Evolutionary conservation across 2,113 vertebrate genomes (phyloP).

Genomic region (Otolemur garnettii): DNA sequence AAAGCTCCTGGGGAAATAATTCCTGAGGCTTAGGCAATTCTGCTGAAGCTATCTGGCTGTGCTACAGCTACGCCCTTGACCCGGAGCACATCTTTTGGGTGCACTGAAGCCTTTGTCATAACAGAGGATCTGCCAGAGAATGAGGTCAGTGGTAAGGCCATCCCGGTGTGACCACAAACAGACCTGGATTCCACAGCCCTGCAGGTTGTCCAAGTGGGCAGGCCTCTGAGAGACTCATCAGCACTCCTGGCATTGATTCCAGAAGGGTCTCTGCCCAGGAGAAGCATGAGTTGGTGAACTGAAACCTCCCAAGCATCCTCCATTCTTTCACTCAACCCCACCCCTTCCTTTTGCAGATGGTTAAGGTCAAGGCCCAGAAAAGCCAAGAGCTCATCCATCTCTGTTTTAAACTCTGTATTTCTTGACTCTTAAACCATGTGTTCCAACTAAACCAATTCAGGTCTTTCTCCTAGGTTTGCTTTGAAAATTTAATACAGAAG

Average conservation of each 20-base stretch:
- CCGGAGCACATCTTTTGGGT: slow-evolving; percentile 17
- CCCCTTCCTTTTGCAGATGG: not conserved
- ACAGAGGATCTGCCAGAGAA: slow-evolving; percentile 11
- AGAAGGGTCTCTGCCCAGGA: not conserved
- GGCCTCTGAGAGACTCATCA: not conserved
- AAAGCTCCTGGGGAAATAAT: not conserved
- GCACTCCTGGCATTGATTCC: not conserved
- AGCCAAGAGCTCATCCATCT: not conserved
- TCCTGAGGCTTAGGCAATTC: not conserved
- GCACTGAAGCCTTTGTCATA: slow-evolving; percentile 65
- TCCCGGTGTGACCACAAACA: slow-evolving; percentile 34
- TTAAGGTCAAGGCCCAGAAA: not conserved
- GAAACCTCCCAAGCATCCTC: not conserved
- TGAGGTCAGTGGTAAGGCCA: slow-evolving; percentile 66
- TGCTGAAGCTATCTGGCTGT: not conserved
- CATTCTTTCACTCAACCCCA: not conserved
- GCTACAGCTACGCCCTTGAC: slow-evolving; percentile 6
- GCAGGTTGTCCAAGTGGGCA: slow-evolving; percentile 30
- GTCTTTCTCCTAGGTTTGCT: slow-evolving; percentile 43
- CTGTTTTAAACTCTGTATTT: not conserved
- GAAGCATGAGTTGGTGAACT: not conserved
- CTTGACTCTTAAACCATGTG: not conserved
- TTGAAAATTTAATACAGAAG: not conserved
- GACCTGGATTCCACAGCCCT: not conserved
- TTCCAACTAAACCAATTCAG: not conserved